Conservation (phyloP, 2,888 invertebrate species). For the Lepetodrilus schrolli region DNA sequence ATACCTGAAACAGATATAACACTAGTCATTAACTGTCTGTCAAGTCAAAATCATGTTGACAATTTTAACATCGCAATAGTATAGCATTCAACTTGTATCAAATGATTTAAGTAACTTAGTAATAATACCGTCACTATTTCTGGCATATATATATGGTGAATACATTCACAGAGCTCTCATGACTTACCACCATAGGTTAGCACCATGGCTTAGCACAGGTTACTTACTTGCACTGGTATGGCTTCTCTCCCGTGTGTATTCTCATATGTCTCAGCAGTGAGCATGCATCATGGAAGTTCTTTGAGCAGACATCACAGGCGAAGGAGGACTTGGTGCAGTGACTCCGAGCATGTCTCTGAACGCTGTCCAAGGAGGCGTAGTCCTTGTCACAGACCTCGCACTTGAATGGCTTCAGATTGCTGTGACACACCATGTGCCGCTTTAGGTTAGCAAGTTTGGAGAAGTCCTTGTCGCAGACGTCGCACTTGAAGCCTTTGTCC, state of each 20-base stretch:
- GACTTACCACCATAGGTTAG: too few relatives aligned
- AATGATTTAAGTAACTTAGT: too few relatives aligned
- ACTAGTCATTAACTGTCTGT: too few relatives aligned
- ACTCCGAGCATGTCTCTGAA: slow-evolving; percentile 1
- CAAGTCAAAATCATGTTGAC: too few relatives aligned
- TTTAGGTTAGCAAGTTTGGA: slow-evolving; percentile 17
- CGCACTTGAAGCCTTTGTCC: neutral
- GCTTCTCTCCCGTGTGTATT: slow-evolving; percentile 7
- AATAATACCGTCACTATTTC: too few relatives aligned
- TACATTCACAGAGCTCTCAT: too few relatives aligned
- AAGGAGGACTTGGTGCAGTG: neutral
- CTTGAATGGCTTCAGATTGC: slow-evolving; percentile 8
- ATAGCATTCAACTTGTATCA: too few relatives aligned
- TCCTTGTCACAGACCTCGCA: slow-evolving; percentile 18
- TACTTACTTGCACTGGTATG: slow-evolving; percentile 5
- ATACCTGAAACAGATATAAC: too few relatives aligned
- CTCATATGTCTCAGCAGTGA: slow-evolving; percentile 2
- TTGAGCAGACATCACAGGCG: slow-evolving; percentile 1
- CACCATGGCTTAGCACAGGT: too few relatives aligned
- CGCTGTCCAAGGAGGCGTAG: neutral
- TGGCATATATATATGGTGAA: too few relatives aligned
- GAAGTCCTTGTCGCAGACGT: neutral
- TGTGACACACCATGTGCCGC: neutral
- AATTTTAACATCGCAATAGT: too few relatives aligned
- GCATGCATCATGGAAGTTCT: slow-evolving; percentile 1